Conservation (phyloP, 2,888 invertebrate genomes). For the Cremastinae sp. region DNA sequence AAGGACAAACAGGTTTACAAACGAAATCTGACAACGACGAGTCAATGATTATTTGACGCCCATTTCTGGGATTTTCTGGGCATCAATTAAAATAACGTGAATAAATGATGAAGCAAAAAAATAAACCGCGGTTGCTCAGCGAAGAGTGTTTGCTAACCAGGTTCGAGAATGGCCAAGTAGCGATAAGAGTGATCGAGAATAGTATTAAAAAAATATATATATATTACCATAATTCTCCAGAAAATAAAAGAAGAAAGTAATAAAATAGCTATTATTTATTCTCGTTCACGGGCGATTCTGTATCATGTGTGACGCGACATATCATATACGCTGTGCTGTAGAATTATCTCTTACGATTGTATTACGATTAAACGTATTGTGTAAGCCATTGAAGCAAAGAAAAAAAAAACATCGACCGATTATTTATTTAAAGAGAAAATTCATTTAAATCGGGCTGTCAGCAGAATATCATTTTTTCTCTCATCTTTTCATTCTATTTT, state of each 20-base stretch:
- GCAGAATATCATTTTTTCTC: conserved; percentile 56
- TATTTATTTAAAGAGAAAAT: conserved; percentile 64
- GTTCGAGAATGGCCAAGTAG: conserved; percentile 55
- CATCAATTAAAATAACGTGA: conserved; percentile 2
- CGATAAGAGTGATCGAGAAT: conserved; percentile 53
- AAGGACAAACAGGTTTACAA: no score
- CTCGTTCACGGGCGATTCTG: conserved; percentile 59
- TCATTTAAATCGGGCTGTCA: conserved; percentile 49
- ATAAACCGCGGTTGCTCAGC: conserved; percentile 53
- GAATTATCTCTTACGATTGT: conserved; percentile 53
- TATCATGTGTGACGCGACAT: conserved; percentile 57
- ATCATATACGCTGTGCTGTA: conserved; percentile 48
- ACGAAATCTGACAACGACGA: no score
- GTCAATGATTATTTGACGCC: no score
- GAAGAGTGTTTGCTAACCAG: conserved; percentile 30
- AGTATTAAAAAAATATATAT: conserved; percentile 55
- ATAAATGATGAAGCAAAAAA: conserved; percentile 15
- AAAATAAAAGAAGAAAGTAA: conserved; percentile 13
- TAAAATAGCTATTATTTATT: conserved; percentile 53
- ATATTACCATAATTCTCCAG: conserved; percentile 7
- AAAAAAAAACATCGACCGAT: conserved; percentile 50
- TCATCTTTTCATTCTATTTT: background rate
- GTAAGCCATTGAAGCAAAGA: conserved; percentile 60
- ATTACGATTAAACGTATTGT: conserved; percentile 56
- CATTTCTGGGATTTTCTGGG: no score